Conservation (phyloP, 1,140 invertebrate species). For the Formica exsecta region DNA sequence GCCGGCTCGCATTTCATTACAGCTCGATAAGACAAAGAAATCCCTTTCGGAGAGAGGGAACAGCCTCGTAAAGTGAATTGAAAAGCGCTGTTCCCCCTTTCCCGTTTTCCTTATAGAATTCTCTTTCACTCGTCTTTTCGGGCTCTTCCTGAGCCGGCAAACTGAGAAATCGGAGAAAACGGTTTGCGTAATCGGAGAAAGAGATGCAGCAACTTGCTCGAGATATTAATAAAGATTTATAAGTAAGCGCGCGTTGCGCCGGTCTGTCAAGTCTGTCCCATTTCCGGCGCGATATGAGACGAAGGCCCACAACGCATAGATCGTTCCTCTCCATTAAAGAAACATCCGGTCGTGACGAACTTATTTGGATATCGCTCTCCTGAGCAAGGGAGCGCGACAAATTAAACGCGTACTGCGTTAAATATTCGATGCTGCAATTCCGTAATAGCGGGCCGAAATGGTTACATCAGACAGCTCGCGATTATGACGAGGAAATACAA, state of each 20-base stretch:
- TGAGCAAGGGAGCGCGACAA: conserved; percentile 28
- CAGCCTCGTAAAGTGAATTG: conserved; percentile 69
- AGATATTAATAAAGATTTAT: conserved; percentile 69
- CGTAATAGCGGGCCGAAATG: conserved; percentile 29
- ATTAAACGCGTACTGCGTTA: conserved; percentile 45
- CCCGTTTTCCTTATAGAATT: conserved; percentile 15
- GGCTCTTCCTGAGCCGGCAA: conserved; percentile 7
- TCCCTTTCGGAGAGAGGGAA: conserved; percentile 55
- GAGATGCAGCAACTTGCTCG: neutral
- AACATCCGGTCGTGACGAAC: conserved; percentile 23
- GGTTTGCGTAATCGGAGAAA: conserved; percentile 50
- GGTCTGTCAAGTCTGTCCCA: neutral
- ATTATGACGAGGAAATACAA: conserved; percentile 39
- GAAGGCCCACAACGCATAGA: neutral
- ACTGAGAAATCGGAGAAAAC: conserved; percentile 32
- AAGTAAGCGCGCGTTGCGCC: neutral
- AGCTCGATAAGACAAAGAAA: conserved; percentile 71
- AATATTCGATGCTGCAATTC: conserved; percentile 48
- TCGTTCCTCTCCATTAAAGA: conserved; percentile 56
- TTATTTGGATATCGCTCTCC: conserved; percentile 17
- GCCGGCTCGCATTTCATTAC: conserved; percentile 73
- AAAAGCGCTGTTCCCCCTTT: conserved; percentile 46
- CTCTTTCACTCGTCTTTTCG: conserved; percentile 34
- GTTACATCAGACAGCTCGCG: conserved; percentile 40
- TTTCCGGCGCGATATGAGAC: conserved; percentile 24